Percentiles rank a stretch among this genome's conserved stretches.
Conservation (phyloP, 2,113 vertebrate genomes). For the Paramisgurnus dabryanus region DNA sequence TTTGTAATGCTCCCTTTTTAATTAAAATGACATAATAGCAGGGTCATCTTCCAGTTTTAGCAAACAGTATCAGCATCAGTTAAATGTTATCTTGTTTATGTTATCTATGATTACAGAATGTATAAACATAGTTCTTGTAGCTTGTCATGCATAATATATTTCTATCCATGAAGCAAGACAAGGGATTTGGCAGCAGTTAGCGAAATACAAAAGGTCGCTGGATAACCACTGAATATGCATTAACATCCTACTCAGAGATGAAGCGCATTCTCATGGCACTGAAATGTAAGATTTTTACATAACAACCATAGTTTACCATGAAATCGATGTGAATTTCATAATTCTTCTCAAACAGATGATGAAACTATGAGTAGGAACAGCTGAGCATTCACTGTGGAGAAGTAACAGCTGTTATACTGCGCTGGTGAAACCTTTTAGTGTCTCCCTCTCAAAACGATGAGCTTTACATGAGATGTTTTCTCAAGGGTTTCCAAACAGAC, state of each 20-base stretch:
- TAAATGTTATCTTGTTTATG: too few species aligned
- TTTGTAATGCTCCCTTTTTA: too few species aligned
- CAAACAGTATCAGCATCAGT: too few species aligned
- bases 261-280: constrained; percentile 4
- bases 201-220: constrained; percentile 6
- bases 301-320: background rate
- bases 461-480: background rate
- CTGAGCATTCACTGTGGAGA: constrained; percentile 35
- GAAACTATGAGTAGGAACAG: constrained; percentile 25
- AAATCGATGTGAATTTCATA: background rate
- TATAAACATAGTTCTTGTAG: too few species aligned
- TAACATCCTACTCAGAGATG: constrained; percentile 20
- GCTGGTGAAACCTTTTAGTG: constrained; percentile 2
- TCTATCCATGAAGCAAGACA: background rate
- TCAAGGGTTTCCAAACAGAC: background rate
- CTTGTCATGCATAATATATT: background rate
- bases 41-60: too few species aligned
- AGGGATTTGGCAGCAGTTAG: background rate
- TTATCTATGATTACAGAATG: too few species aligned
- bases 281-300: background rate
- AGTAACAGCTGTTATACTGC: constrained; percentile 24
- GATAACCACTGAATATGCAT: constrained; percentile 14
- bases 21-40: too few species aligned
- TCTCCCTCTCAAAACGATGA: background rate
- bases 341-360: background rate